Conservation (phyloP, 2,113 vertebrate genomes). For the Aegithalos caudatus region DNA sequence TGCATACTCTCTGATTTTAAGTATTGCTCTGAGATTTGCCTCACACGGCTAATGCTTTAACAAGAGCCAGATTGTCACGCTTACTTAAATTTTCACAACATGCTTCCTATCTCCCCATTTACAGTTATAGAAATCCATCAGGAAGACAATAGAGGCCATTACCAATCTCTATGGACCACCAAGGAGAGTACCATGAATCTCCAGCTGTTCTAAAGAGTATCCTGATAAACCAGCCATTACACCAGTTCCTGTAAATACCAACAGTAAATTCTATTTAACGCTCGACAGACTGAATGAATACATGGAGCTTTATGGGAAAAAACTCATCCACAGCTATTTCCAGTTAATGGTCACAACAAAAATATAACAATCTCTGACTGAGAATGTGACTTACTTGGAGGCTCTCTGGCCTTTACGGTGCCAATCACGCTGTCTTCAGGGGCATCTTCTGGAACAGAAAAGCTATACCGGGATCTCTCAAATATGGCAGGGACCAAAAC, state of each 20-base stretch:
- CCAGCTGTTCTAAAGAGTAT: neutral
- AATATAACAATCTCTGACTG: neutral
- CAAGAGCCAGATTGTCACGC: neutral
- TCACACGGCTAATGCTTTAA: neutral
- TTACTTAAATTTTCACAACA: neutral
- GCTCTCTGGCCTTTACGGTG: constrained; percentile 75
- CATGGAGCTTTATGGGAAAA: accelerated
- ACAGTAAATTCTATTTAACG: neutral
- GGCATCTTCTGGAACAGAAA: constrained; percentile 81
- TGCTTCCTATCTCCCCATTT: neutral
- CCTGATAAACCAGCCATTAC: neutral
- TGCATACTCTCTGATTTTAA: neutral
- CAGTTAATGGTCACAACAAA: neutral
- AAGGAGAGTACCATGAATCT: neutral
- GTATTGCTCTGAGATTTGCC: neutral
- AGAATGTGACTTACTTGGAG: constrained; percentile 74
- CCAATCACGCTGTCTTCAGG: constrained; percentile 77
- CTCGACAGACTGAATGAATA: neutral
- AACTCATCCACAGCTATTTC: neutral
- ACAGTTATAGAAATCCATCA: neutral
- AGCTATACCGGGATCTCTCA: constrained; percentile 81
- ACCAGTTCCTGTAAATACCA: neutral
- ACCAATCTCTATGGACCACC: neutral
- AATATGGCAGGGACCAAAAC: constrained; percentile 79
- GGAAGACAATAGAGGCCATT: neutral